Evolutionary conservation across 1,140 invertebrate species (phyloP).

Genomic region (Prorops nasuta): DNA sequence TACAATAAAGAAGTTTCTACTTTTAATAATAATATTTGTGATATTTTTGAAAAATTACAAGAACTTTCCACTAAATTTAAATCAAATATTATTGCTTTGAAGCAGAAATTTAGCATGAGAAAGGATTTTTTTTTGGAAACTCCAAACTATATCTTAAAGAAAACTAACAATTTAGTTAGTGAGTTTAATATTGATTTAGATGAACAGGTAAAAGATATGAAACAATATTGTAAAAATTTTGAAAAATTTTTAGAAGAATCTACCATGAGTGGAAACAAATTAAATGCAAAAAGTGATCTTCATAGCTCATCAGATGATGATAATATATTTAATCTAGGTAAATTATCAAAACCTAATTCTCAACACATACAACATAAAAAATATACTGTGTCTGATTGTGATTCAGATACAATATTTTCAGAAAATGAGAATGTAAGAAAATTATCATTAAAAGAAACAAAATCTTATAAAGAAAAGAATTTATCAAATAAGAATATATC

Average conservation of each 20-base stretch:
- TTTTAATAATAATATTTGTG: too few species aligned
- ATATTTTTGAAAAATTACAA: too few species aligned
- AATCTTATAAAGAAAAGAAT: neutral
- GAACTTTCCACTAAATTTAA: neutral
- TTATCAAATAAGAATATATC: neutral
- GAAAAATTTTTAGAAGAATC: neutral
- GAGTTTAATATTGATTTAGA: constrained; percentile 7
- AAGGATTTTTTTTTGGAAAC: neutral
- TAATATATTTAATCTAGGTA: neutral
- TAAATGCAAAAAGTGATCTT: neutral
- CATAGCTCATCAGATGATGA: constrained; percentile 6
- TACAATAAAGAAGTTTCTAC: too few species aligned
- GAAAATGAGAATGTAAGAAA: neutral
- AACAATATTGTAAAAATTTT: constrained; percentile 4
- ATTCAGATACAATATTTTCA: constrained; percentile 38
- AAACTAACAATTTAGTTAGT: constrained; percentile 4
- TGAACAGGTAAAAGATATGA: constrained; percentile 7
- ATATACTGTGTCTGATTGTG: constrained; percentile 31
- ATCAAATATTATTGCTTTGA: neutral
- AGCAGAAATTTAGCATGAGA: neutral
- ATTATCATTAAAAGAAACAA: neutral
- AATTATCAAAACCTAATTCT: neutral
- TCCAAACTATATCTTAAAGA: neutral
- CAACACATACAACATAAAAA: neutral
- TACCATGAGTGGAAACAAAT: constrained; percentile 4